phyloP scores from a whole-genome alignment of 2,888 invertebrate species.

The Dryobota labecula region DNA sequence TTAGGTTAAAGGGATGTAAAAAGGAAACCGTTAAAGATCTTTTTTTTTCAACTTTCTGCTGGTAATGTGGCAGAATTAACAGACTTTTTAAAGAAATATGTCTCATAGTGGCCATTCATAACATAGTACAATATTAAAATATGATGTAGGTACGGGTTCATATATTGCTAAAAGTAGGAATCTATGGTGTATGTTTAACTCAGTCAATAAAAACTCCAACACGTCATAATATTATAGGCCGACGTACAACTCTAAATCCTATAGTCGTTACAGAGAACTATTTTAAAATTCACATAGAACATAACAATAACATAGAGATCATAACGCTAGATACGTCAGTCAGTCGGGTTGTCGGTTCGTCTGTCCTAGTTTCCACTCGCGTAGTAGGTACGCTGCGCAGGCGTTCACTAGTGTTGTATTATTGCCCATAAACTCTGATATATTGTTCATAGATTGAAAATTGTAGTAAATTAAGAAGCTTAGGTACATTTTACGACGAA shows the following conservation, averaged over 20 bases:
- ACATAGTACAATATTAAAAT: neutral
- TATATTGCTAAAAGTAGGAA: neutral
- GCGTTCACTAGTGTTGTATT: slow-evolving; percentile 39
- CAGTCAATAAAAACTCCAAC: neutral
- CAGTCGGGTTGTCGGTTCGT: slow-evolving; percentile 55
- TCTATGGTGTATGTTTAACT: neutral
- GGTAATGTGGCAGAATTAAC: neutral
- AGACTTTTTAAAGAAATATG: neutral
- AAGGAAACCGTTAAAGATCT: fast-evolving
- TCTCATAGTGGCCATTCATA: neutral
- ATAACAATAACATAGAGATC: slow-evolving; percentile 56
- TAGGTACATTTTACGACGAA: slow-evolving; percentile 6
- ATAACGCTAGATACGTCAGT: slow-evolving; percentile 55
- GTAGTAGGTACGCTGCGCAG: slow-evolving; percentile 46
- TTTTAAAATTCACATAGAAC: slow-evolving; percentile 43
- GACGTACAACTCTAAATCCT: slow-evolving; percentile 1
- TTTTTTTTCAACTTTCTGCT: too few species aligned
- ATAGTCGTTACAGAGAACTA: slow-evolving; percentile 9
- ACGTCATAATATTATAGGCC: neutral
- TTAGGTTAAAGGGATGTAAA: neutral
- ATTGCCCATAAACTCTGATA: slow-evolving; percentile 26
- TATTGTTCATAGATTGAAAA: slow-evolving; percentile 18
- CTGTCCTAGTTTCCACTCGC: slow-evolving; percentile 62
- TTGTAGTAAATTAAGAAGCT: slow-evolving; percentile 20
- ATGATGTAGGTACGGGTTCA: neutral